Base-by-base conservation (phyloP, 1,140 invertebrate genomes). In the Atta cephalotes region DNA sequence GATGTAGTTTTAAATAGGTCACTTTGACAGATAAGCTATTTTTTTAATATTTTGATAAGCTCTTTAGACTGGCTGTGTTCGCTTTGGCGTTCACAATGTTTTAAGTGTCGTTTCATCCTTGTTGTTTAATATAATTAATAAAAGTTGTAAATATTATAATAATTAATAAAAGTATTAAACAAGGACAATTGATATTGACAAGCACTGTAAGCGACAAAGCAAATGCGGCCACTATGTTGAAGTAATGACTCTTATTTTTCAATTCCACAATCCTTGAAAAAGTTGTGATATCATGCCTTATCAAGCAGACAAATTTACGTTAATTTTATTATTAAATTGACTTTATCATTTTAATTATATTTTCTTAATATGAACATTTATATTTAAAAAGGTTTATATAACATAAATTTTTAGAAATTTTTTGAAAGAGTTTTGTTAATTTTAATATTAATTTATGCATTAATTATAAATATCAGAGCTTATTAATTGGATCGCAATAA, bases 211-310 rank as follows among this genome's bases (percentile, higher is more conserved):
- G 31, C 31, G 31, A 3, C 31, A 35, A 35, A 35, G 31, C 31
- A 5, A 35, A 35, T 0, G 31, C 31, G 6, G 31, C 0, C 31
- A 25, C 10, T 62, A 18, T 74, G 18, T 81, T 81, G 5, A 45
- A 58, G 18, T 45, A 58, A 71, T 28, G 21, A 14, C n/a, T 35
- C 2, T 39, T 68, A 9, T 25, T 53, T 71, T 16, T 45, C 56
- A 81, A n/a, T 12, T 39, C 7, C 63, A 31, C 49, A 21, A 12
- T 39, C 14, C 31, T 80, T 58, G 78, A 56, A 70, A 70, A 80
- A 39, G 9, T 14, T 70, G 31, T 4, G 7, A 68, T 53, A 53
- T 65, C 6, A 4, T 18, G 3, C 1, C 18, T 82, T 72, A 82
- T 71, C 39, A 1, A 28, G 2, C 53, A 70, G 10, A 45, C 6